Evolutionary conservation across 2,797 vertebrate genomes (phyloP), one percentile per base, ranked within the genome.

Genomic region (Malurus leucopterus): DNA sequence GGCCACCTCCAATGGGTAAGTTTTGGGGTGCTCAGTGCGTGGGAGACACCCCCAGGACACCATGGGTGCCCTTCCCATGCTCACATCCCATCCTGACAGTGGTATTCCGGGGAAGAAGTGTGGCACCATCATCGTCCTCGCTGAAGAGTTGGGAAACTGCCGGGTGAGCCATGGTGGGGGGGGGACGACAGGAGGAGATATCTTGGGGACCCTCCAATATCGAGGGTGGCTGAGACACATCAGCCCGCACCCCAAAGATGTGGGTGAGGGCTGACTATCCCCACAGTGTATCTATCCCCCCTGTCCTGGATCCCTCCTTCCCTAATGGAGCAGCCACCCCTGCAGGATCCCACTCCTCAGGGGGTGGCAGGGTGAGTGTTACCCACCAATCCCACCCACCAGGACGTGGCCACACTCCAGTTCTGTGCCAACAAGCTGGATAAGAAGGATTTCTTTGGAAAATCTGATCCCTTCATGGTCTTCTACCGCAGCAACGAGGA

Each of bases 391-490:
- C 62, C 29, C 20, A 57, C 24, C 8, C 51, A 9, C 5, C 95
- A 99, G 99, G 99, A 99, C 21, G 98, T 98, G 7, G 98, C 98
- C 91, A 99, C 98, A 5, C 98, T 99, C 98, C 99, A 99, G 97
- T 99, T 99, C 95, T 99, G 99, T 24, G 99, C 98, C 97, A 99
- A 99, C 97, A 99, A 99, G 90, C 96, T 99, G 97, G 99, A 99
- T 96, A 99, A 99, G 97, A 99, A 99, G 90, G 99, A 99, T 86
- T 99, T 99, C 94, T 99, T 99, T 4, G 99, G 99, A 72, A 99
- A 99, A 94, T 99, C 99, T 0, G 99, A 99, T 91, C 99, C 99
- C 29, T 99, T 99, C 97, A 97, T 99, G 98, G 99, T 99, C 57
- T 99, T 99, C 95, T 99, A 98, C 96, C 97, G 99, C 93, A 99